These are phyloP conservation scores for Penaeus indicus DNA, from an alignment of 1,140 invertebrate species.

Conservation along the genomic window DNA sequence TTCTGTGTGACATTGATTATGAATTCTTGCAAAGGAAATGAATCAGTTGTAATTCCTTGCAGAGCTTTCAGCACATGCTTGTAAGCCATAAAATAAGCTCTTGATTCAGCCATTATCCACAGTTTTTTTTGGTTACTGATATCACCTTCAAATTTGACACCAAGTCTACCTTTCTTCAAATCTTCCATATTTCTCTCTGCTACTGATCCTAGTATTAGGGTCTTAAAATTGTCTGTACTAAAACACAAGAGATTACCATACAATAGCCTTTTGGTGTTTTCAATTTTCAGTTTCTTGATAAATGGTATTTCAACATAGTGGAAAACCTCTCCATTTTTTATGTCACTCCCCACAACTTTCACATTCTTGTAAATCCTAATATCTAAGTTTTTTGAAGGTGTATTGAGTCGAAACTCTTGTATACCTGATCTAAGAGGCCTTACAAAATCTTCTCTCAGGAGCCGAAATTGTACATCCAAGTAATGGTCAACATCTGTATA, in stretches of 20 bases:
- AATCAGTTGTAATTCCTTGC: slow-evolving; percentile 68
- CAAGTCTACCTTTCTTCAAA: slow-evolving; percentile 72
- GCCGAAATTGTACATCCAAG: slow-evolving; percentile 81
- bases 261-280: slow-evolving; percentile 76
- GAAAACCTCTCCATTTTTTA: slow-evolving; percentile 36
- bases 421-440: slow-evolving; percentile 36
- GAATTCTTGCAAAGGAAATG: slow-evolving; percentile 70
- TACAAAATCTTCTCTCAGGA: slow-evolving; percentile 79
- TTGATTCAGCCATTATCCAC: slow-evolving; percentile 71
- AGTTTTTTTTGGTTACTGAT: slow-evolving; percentile 46
- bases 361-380: slow-evolving; percentile 57
- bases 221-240: slow-evolving; percentile 78
- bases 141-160: slow-evolving; percentile 71
- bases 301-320: slow-evolving; percentile 48
- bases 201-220: slow-evolving; percentile 79
- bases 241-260: slow-evolving; percentile 82
- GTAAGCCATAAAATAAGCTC: slow-evolving; percentile 73
- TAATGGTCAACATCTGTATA: slow-evolving; percentile 80
- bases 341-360: not conserved
- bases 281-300: slow-evolving; percentile 54
- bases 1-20: slow-evolving; percentile 66
- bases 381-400: slow-evolving; percentile 18
- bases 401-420: slow-evolving; percentile 39
- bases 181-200: slow-evolving; percentile 73
- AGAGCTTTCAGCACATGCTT: slow-evolving; percentile 71